These are phyloP conservation scores for Gorsachius goisagi DNA, from an alignment of 2,113 vertebrate species.

Conservation along the genomic window DNA sequence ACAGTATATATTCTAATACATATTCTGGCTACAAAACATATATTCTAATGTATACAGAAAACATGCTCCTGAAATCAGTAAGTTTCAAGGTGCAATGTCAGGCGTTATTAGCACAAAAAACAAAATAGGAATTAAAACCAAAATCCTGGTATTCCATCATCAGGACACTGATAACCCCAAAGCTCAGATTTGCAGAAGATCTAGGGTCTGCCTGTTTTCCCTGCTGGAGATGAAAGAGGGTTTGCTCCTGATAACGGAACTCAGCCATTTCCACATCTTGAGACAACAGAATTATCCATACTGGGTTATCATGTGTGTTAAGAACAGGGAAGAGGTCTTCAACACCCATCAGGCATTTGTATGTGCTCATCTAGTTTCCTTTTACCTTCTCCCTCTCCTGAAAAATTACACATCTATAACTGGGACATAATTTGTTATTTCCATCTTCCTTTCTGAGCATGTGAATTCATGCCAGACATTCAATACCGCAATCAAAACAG, in stretches of 20 bases:
- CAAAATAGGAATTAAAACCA: neutral
- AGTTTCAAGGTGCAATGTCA: neutral
- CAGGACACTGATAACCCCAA: neutral
- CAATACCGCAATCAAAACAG: neutral
- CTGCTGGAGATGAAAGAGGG: neutral
- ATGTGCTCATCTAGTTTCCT: neutral
- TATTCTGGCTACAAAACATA: neutral
- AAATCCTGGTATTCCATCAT: neutral
- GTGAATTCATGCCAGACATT: neutral
- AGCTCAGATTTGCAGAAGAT: neutral
- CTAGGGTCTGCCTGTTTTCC: neutral
- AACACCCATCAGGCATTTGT: neutral
- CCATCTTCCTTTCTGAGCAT: neutral
- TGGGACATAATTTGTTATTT: neutral
- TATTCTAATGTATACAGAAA: neutral
- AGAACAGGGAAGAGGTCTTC: neutral
- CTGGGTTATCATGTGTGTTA: neutral
- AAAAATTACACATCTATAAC: neutral
- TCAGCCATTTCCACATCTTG: neutral
- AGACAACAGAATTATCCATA: neutral
- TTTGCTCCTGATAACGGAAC: neutral
- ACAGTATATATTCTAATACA: neutral
- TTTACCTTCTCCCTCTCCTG: neutral
- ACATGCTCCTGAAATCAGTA: neutral
- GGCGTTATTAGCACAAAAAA: neutral